These are phyloP conservation scores for Chloropsis cyanopogon DNA, from an alignment of 2,113 vertebrate species.

Conservation along the genomic window DNA sequence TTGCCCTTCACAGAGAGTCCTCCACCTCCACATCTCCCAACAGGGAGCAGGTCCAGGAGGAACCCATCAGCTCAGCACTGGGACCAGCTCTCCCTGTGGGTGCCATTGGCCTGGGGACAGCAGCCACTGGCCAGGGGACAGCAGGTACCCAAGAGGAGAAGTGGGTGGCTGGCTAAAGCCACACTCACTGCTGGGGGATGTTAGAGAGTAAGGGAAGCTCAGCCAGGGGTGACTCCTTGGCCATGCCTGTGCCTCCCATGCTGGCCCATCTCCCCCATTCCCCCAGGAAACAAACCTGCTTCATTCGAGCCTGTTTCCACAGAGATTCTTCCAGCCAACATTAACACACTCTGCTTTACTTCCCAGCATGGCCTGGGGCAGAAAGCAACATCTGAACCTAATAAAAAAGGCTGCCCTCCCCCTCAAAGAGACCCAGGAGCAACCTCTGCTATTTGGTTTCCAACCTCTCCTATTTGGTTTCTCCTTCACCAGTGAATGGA, in stretches of 20 bases:
- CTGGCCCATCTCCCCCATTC: background rate
- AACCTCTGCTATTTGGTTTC: constrained; percentile 15
- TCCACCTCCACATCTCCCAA: background rate
- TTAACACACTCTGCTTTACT: constrained; percentile 25
- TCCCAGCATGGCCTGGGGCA: constrained; percentile 13
- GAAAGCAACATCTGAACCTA: constrained; percentile 47
- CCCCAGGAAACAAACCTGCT: background rate
- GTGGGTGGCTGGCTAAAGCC: background rate
- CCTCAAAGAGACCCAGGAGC: constrained; percentile 5
- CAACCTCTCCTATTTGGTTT: background rate
- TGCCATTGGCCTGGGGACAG: background rate
- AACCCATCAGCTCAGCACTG: background rate
- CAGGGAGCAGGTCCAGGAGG: background rate
- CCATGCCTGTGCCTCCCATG: background rate
- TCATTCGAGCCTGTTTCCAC: background rate
- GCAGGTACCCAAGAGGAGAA: background rate
- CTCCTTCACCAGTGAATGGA: background rate
- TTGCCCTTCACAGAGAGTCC: background rate
- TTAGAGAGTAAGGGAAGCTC: background rate
- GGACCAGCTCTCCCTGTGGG: fast-evolving
- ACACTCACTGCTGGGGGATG: background rate
- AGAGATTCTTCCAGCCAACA: constrained; percentile 17
- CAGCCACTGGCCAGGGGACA: background rate
- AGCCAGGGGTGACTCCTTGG: background rate
- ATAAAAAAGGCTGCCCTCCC: constrained; percentile 24